Base-by-base conservation (phyloP, 1,140 invertebrate species). In the Rhyacophila brunnea region DNA sequence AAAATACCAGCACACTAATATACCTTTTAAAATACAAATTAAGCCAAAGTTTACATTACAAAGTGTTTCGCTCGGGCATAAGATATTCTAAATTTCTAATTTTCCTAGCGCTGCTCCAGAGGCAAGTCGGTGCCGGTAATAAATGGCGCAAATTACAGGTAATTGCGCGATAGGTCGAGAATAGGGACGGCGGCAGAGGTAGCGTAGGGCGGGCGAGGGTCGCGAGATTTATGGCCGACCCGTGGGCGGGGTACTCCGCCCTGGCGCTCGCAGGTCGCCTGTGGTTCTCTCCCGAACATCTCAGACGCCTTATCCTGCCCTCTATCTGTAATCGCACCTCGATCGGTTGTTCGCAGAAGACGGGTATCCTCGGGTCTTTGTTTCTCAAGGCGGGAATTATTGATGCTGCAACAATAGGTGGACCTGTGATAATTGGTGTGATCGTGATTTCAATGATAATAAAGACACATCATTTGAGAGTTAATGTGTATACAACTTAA, bases 111-210 rank as follows among this genome's bases (percentile, higher is more conserved):
- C 36, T 4, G 42, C 38, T 23, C n/a, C 32, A 9, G 35, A 13
- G 23, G 32, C 45, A 48, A 60, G 58, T 47, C 58, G 40, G 43
- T 45, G 19, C 50, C 9, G 32, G 58, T 60, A 60, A 60, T 60
- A 44, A 44, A 60, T 60, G 58, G 58, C 36, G 34, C 58, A 60
- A 60, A 60, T 60, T 60, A 60, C 58, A 60, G 58, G 58, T 60
- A 60, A 60, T 60, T 60, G 58, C 58, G 20, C 42, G 51, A 54
- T 38, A 54, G 50, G 58, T 46, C 53, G 50, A 17, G 23, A 28
- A 28, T 28, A 28, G 23, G 23, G 23, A 28, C 23, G 23, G 43
- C 13, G 32, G 19, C 42, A 17, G 15, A 28, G 35, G 49, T 11
- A 11, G 17, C 38, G 20, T 40, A 19, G 47, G 48, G 43, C 19